Percentiles rank a stretch among this genome's conserved stretches.
Evolutionary conservation across 2,797 vertebrate genomes (phyloP).

Genomic region (Prunella strophiata): DNA sequence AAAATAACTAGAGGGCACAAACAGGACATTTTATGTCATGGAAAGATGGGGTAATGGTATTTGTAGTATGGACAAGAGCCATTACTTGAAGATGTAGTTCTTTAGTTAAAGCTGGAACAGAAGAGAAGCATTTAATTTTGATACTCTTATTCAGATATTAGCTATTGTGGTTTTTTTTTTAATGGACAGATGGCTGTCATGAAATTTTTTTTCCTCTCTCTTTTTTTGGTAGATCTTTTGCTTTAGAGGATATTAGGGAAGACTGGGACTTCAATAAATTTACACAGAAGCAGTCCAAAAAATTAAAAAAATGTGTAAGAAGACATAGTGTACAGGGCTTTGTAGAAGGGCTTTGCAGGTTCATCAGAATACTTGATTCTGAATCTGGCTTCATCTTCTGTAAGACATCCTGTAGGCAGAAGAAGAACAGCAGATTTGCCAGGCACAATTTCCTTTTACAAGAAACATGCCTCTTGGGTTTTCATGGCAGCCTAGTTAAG

Average conservation of each 20-base stretch:
- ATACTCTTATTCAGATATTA: neutral
- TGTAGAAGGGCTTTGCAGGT: neutral
- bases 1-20: neutral
- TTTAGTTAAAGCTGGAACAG: neutral
- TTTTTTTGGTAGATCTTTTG: neutral
- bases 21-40: neutral
- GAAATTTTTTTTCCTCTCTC: neutral
- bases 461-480: rapidly evolving
- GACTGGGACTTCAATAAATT: neutral
- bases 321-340: neutral
- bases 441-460: neutral
- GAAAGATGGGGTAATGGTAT: neutral
- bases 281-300: neutral
- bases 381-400: neutral
- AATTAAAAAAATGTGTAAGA: neutral
- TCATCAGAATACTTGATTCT: neutral
- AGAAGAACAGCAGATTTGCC: neutral
- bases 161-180: neutral
- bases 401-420: neutral
- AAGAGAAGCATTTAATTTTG: neutral
- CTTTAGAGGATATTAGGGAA: neutral
- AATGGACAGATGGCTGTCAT: no score
- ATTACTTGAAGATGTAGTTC: neutral
- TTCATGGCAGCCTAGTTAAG: neutral
- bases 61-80: neutral